phyloP scores from a whole-genome alignment of 2,888 invertebrate genomes.

The Carabus problematicus region DNA sequence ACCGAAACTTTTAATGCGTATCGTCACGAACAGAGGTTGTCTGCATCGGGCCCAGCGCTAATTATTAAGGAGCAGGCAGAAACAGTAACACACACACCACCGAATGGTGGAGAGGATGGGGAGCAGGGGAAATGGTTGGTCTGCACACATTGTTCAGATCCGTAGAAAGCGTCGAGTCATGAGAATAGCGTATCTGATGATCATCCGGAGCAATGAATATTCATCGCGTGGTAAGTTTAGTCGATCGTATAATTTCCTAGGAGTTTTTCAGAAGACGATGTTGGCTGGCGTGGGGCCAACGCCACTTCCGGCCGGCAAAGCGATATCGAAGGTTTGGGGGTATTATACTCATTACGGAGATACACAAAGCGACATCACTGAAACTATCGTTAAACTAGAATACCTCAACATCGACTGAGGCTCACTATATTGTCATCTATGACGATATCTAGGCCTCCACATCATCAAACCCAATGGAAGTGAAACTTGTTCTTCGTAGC shows the following conservation, averaged over 20 bases:
- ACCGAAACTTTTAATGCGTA: slow-evolving; percentile 24
- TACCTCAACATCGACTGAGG: no score
- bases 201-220: slow-evolving; percentile 52
- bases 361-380: slow-evolving; percentile 25
- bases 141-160: slow-evolving; percentile 46
- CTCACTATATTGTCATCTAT: no score
- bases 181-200: slow-evolving; percentile 51
- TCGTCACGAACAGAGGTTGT: slow-evolving; percentile 38
- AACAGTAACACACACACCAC: neutral
- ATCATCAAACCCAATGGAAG: no score
- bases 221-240: slow-evolving; percentile 47
- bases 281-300: slow-evolving; percentile 29
- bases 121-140: slow-evolving; percentile 36
- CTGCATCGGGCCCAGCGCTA: slow-evolving; percentile 32
- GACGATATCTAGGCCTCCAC: no score
- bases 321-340: slow-evolving; percentile 15
- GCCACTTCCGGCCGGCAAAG: slow-evolving; percentile 2
- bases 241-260: slow-evolving; percentile 46
- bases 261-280: slow-evolving; percentile 41
- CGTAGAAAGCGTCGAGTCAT: slow-evolving; percentile 50
- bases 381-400: slow-evolving; percentile 25
- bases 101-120: neutral
- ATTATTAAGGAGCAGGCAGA: slow-evolving; percentile 17
- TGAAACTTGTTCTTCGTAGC: no score
- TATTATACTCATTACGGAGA: slow-evolving; percentile 35